Evolutionary conservation across 92 coral and sea anemone species (phyloP).

Genomic region (Siderastrea radians): DNA sequence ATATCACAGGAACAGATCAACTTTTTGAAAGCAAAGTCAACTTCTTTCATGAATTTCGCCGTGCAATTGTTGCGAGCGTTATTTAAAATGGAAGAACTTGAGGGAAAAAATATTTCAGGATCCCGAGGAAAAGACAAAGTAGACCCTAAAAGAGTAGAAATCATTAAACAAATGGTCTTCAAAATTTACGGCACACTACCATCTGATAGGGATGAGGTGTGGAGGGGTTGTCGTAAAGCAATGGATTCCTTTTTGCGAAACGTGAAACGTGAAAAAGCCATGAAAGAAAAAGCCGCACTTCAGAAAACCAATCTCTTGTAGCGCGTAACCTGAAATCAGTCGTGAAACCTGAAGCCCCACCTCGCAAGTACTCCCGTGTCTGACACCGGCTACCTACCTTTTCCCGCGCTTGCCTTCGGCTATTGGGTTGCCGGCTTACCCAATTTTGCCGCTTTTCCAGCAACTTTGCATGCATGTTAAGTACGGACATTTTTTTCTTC

Average conservation of each 20-base stretch:
- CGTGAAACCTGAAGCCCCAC: too few species aligned
- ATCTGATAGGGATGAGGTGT: conserved; percentile 9
- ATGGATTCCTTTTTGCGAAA: conserved; percentile 31
- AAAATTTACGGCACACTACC: conserved; percentile 15
- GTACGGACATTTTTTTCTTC: too few species aligned
- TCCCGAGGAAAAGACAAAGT: conserved; percentile 34
- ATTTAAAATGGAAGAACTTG: conserved; percentile 11
- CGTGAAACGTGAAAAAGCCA: background rate
- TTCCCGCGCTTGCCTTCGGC: too few species aligned
- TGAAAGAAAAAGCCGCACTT: background rate
- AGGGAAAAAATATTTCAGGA: conserved; percentile 32
- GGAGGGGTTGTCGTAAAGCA: conserved; percentile 42
- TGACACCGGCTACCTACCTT: too few species aligned
- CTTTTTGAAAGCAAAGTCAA: background rate
- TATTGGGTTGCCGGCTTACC: too few species aligned
- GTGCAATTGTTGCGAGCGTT: conserved; percentile 27
- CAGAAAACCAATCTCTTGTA: background rate
- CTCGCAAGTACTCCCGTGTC: too few species aligned
- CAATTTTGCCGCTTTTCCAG: too few species aligned
- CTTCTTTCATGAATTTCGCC: conserved; percentile 24
- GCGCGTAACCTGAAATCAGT: too few species aligned
- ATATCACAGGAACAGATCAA: conserved; percentile 9
- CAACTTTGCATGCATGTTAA: too few species aligned
- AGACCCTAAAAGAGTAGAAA: conserved; percentile 25
- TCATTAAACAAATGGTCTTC: conserved; percentile 19